These are phyloP conservation scores for Aplocera efformata DNA, from an alignment of 2,888 invertebrate genomes.

Conservation along the genomic window DNA sequence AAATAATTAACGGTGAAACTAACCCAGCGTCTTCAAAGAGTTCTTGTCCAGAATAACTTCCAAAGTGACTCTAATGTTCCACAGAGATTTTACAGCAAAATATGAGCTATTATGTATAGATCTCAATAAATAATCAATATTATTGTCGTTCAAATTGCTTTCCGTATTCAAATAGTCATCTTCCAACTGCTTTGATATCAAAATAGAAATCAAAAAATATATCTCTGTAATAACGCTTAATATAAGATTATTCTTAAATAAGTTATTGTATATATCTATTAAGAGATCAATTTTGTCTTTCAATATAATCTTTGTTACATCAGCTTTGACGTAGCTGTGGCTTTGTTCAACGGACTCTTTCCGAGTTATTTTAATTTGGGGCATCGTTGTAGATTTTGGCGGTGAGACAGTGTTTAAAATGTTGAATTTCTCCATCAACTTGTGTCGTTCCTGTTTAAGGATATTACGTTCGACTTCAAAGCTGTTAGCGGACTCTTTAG, in stretches of 20 bases:
- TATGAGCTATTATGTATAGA: conserved; percentile 86
- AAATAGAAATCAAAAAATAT: conserved; percentile 84
- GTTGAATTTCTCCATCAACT: conserved; percentile 72
- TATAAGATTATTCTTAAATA: conserved; percentile 82
- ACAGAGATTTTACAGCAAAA: conserved; percentile 85
- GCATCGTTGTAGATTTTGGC: conserved; percentile 41
- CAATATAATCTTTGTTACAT: conserved; percentile 66
- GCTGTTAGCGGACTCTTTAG: conserved; percentile 49
- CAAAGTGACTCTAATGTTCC: conserved; percentile 78
- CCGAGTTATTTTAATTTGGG: conserved; percentile 57
- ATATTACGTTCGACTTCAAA: conserved; percentile 67
- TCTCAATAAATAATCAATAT: conserved; percentile 59
- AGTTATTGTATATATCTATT: conserved; percentile 77
- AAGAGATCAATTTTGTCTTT: conserved; percentile 77
- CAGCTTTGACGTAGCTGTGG: conserved; percentile 56
- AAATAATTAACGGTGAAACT: no score
- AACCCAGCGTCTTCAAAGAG: conserved; percentile 78
- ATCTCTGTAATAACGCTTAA: conserved; percentile 84
- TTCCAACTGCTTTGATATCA: conserved; percentile 74
- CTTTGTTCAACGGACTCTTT: conserved; percentile 46
- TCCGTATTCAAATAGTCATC: conserved; percentile 49
- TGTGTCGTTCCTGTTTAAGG: conserved; percentile 66
- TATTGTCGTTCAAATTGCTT: conserved; percentile 37
- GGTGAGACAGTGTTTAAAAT: conserved; percentile 53
- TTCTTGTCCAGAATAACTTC: conserved; percentile 80